Conservation (phyloP, 1,140 invertebrate species). For the Pogonus chalceus region DNA sequence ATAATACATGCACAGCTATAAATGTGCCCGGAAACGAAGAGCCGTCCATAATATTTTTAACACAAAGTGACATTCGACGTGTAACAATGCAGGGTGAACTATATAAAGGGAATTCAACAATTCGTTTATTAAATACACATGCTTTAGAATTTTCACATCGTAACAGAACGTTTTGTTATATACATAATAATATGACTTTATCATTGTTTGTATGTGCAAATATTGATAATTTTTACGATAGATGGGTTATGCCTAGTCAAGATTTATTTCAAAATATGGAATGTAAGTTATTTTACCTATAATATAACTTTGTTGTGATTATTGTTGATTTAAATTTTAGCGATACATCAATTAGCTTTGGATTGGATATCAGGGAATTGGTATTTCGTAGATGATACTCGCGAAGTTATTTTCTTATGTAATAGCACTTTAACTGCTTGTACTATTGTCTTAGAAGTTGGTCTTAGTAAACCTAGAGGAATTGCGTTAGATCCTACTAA, state of each 20-base stretch:
- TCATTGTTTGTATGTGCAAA: conserved; percentile 46
- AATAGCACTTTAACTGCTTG: conserved; percentile 50
- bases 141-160: conserved; percentile 44
- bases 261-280: conserved; percentile 45
- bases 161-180: conserved; percentile 57
- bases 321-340: conserved; percentile 31
- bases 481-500: conserved; percentile 71
- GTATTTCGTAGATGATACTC: conserved; percentile 71
- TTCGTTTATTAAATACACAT: conserved; percentile 36
- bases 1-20: conserved; percentile 48
- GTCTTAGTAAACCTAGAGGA: conserved; percentile 61
- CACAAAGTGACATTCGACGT: conserved; percentile 41
- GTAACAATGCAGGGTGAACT: conserved; percentile 42
- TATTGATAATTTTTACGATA: conserved; percentile 46
- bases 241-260: conserved; percentile 45
- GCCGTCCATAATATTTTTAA: conserved; percentile 43
- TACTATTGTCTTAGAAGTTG: conserved; percentile 54
- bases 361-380: conserved; percentile 81
- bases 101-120: conserved; percentile 34
- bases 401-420: conserved; percentile 64
- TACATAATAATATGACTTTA: conserved; percentile 46
- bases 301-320: conserved; percentile 1
- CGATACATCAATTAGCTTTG: conserved; percentile 59
- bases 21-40: conserved; percentile 48
- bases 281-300: conserved; percentile 35